A percentile compares a stretch with the other conserved stretches of the same genome.
phyloP scores from a whole-genome alignment of 2,113 vertebrate genomes.

The Andinoacara biseriatus region DNA sequence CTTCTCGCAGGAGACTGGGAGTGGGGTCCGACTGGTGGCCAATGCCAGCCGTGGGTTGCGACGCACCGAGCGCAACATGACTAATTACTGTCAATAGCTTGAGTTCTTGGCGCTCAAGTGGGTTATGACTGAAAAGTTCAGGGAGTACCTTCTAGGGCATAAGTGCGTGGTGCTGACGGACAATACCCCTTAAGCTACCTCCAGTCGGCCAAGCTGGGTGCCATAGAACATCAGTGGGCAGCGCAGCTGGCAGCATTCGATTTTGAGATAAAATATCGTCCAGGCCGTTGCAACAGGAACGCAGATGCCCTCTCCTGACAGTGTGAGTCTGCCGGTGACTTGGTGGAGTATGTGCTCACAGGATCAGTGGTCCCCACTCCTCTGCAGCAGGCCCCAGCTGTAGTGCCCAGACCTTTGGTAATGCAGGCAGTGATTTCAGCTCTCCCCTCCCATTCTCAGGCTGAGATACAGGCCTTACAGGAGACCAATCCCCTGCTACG shows the following conservation, averaged over 20 bases:
- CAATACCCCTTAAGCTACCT: neutral
- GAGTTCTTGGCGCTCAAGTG: neutral
- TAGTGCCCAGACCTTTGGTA: too few relatives aligned
- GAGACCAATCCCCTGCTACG: too few relatives aligned
- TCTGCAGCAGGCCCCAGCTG: rapidly evolving
- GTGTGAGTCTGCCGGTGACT: too few relatives aligned
- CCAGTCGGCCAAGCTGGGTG: neutral
- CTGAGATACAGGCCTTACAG: too few relatives aligned
- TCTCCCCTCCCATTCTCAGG: too few relatives aligned
- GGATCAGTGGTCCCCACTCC: rapidly evolving
- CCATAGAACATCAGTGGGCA: neutral
- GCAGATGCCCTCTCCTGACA: neutral
- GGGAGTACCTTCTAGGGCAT: too few relatives aligned
- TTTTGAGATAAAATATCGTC: neutral
- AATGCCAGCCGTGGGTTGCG: neutral
- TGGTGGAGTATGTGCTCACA: rapidly evolving
- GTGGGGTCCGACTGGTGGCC: neutral
- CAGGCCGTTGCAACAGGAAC: neutral
- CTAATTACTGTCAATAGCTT: neutral
- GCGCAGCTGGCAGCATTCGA: neutral
- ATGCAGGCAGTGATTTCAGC: neutral
- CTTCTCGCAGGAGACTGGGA: neutral
- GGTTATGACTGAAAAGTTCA: too few relatives aligned
- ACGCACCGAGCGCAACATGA: neutral
- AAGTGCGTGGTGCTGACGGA: neutral